These are phyloP conservation scores for Orbicella faveolata DNA, from an alignment of 64 coral and sea anemone genomes.

Conservation along the genomic window DNA sequence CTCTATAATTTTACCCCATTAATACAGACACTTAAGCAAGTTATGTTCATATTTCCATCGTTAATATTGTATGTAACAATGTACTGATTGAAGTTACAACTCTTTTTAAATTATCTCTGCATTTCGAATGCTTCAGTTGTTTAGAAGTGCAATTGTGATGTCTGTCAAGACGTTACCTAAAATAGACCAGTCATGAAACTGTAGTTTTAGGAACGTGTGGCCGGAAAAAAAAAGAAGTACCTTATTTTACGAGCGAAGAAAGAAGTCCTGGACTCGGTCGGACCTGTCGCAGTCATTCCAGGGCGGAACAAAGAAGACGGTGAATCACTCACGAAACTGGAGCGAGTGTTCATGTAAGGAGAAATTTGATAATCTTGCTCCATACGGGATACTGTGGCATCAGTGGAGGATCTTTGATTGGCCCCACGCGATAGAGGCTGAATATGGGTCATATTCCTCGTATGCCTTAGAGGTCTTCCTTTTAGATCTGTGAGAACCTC, in stretches of 20 bases:
- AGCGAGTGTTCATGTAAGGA: conserved; percentile 49
- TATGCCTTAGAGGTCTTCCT: conserved; percentile 66
- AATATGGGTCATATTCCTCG: conserved; percentile 47
- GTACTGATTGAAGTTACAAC: too few species aligned
- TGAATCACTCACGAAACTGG: conserved; percentile 75
- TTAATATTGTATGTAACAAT: too few species aligned
- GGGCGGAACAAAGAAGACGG: conserved; percentile 56
- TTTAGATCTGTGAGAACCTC: conserved; percentile 53
- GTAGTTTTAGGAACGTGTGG: background rate
- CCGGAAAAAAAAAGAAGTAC: background rate
- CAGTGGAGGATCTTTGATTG: conserved; percentile 22
- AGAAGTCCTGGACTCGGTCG: conserved; percentile 40
- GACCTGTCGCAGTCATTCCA: conserved; percentile 17
- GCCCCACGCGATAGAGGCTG: conserved; percentile 11
- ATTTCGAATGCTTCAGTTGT: too few species aligned
- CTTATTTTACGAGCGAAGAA: conserved; percentile 48
- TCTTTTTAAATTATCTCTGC: too few species aligned
- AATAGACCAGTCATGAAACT: background rate
- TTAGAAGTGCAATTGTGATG: too few species aligned
- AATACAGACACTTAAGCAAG: too few species aligned
- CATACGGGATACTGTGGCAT: conserved; percentile 9
- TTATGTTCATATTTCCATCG: too few species aligned
- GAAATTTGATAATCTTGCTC: conserved; percentile 45
- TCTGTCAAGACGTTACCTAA: background rate
- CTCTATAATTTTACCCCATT: too few species aligned